Evolutionary conservation across 2,113 vertebrate species (phyloP).

Genomic region (Noturus placidus): DNA sequence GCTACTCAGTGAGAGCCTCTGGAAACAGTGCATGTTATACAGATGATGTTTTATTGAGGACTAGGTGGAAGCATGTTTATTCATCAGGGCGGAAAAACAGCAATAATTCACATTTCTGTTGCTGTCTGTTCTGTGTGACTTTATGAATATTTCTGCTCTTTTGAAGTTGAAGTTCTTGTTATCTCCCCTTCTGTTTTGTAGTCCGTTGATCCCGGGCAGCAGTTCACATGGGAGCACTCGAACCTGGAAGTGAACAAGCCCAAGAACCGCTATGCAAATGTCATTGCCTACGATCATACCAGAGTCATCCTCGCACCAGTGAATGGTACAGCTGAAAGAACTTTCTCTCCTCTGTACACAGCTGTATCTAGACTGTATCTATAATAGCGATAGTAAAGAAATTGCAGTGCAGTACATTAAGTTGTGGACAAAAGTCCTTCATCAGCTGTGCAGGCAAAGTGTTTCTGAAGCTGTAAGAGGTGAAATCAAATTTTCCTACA

Average conservation of each 20-base stretch:
- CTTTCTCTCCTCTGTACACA: neutral
- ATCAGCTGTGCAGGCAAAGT: slow-evolving; percentile 10
- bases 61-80: slow-evolving; percentile 7
- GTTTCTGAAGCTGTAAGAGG: neutral
- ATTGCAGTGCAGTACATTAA: neutral
- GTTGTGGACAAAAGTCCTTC: neutral
- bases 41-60: slow-evolving; percentile 18
- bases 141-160: neutral
- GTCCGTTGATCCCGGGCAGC: slow-evolving; percentile 95
- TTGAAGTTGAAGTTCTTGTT: neutral
- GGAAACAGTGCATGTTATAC: neutral
- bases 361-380: neutral
- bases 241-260: slow-evolving; percentile 98
- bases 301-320: slow-evolving; percentile 88
- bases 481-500: neutral
- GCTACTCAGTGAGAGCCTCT: neutral
- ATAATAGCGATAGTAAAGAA: neutral
- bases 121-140: neutral
- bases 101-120: neutral
- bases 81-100: slow-evolving; percentile 1
- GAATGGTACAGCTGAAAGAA: slow-evolving; percentile 74
- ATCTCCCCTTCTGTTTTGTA: slow-evolving; percentile 52
- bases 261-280: slow-evolving; percentile 95
- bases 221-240: slow-evolving; percentile 98
- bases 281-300: slow-evolving; percentile 95